Conservation (phyloP, 2,888 invertebrate species). For the Boloria euphrosyne region DNA sequence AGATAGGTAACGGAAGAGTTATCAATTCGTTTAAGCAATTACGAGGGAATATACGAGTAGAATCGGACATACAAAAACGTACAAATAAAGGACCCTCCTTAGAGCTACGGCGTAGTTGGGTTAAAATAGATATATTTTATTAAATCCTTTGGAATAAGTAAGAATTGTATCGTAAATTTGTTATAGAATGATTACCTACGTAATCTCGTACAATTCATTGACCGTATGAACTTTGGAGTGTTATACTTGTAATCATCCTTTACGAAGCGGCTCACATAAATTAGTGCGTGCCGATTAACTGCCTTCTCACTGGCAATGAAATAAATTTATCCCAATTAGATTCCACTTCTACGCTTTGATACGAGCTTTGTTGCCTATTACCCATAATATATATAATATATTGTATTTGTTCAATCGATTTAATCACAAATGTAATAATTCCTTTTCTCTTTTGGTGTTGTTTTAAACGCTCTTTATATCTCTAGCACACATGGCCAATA, state of each 20-base stretch:
- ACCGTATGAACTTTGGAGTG: not conserved
- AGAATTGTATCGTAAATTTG: not conserved
- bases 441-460: not conserved
- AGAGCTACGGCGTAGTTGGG: too few relatives aligned
- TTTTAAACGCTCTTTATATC: too few relatives aligned
- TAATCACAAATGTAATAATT: not conserved
- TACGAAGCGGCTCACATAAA: conserved; percentile 36
- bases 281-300: conserved; percentile 35
- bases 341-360: conserved; percentile 20
- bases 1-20: too few relatives aligned
- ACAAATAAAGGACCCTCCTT: too few relatives aligned
- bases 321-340: conserved; percentile 40
- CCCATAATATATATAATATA: not conserved
- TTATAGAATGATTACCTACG: not conserved
- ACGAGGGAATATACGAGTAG: too few relatives aligned
- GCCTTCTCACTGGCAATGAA: conserved; percentile 37
- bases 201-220: conserved; percentile 5
- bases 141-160: too few relatives aligned
- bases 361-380: conserved; percentile 24
- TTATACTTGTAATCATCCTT: conserved; percentile 18
- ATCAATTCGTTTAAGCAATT: too few relatives aligned
- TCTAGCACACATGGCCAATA: too few relatives aligned
- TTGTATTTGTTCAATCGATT: not conserved
- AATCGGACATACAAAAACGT: too few relatives aligned
- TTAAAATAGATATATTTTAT: too few relatives aligned